Conservation (phyloP, 2,888 invertebrate species). For the Troglohyphantes excavatus region DNA sequence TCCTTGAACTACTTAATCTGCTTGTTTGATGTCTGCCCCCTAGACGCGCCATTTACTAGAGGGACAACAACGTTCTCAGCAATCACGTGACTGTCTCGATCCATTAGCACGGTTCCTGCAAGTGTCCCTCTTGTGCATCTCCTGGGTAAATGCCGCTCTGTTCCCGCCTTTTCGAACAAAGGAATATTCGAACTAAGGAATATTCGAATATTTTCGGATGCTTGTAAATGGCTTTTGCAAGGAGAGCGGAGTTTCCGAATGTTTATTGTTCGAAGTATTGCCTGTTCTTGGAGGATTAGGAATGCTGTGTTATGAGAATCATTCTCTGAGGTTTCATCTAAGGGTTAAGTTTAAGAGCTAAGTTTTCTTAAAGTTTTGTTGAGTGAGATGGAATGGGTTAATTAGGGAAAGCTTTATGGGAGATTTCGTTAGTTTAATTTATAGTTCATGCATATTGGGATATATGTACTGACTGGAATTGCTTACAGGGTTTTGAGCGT, state of each 20-base stretch:
- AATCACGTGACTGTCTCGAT: neutral
- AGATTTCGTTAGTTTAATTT: no score
- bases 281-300: neutral
- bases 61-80: neutral
- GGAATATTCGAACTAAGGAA: no score
- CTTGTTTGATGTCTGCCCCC: neutral
- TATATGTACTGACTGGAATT: no score
- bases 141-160: no score
- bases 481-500: no score
- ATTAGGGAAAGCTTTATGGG: no score
- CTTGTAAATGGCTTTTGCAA: conserved; percentile 47
- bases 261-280: conserved; percentile 39
- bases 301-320: neutral
- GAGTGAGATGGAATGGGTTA: no score
- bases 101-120: neutral
- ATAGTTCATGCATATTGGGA: no score
- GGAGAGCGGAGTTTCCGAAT: conserved; percentile 41
- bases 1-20: conserved; percentile 9
- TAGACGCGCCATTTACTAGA: neutral
- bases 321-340: neutral
- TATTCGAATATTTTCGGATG: neutral
- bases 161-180: neutral
- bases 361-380: no score
- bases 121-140: neutral
- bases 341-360: no score